Evolutionary conservation across 2,888 invertebrate species (phyloP).

Genomic region (Scaptodrosophila latifasciaeformis): DNA sequence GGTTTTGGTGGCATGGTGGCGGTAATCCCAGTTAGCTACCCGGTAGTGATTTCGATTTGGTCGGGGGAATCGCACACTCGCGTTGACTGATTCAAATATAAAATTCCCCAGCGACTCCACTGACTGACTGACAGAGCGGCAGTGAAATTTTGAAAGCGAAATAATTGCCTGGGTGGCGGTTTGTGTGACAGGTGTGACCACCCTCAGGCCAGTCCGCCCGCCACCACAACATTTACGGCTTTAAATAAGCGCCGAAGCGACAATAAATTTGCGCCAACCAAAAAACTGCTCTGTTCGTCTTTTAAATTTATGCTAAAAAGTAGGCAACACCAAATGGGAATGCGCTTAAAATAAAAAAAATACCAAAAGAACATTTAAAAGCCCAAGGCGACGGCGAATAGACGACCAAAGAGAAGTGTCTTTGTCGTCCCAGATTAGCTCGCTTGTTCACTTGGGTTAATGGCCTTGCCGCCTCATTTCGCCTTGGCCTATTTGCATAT

Average conservation of each 20-base stretch:
- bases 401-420: neutral
- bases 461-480: neutral
- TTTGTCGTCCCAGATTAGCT: neutral
- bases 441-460: neutral
- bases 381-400: conserved; percentile 13
- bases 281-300: conserved; percentile 21
- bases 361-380: conserved; percentile 17
- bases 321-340: conserved; percentile 32
- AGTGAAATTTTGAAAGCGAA: conserved; percentile 46
- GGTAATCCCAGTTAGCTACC: conserved; percentile 19
- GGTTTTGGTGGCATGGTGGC: no score
- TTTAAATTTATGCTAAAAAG: conserved; percentile 31
- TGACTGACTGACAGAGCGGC: conserved; percentile 15
- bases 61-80: neutral
- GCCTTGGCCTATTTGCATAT: conserved; percentile 41
- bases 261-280: neutral
- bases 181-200: conserved; percentile 44
- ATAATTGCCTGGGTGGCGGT: conserved; percentile 47
- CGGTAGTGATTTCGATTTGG: conserved; percentile 18
- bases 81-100: conserved; percentile 8
- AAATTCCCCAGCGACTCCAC: conserved; percentile 41
- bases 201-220: neutral
- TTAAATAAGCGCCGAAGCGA: conserved; percentile 1
- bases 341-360: neutral
- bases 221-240: neutral